A percentile compares a stretch with the other conserved stretches of the same genome.
These are phyloP conservation scores for Microchrysa polita DNA, from an alignment of 2,888 invertebrate species.

Conservation along the genomic window DNA sequence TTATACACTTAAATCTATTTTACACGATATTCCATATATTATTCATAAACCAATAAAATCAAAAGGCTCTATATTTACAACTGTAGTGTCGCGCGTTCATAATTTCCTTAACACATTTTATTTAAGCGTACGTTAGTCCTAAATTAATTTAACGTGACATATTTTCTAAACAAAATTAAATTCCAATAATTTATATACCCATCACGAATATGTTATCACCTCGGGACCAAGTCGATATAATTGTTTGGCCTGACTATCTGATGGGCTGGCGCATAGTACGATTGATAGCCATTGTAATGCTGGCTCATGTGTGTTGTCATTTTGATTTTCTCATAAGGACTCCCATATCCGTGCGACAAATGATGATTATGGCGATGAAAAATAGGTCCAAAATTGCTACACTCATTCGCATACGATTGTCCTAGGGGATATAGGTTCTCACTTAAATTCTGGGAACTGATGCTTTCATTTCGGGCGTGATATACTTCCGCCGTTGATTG, in stretches of 20 bases:
- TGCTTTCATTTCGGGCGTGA: slow-evolving; percentile 41
- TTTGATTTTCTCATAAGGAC: slow-evolving; percentile 64
- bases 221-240: slow-evolving; percentile 62
- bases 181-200: not conserved
- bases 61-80: too few species aligned
- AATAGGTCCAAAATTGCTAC: slow-evolving; percentile 63
- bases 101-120: too few species aligned
- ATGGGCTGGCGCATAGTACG: slow-evolving; percentile 49
- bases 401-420: slow-evolving; percentile 62
- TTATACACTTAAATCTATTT: too few species aligned
- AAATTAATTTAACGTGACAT: slow-evolving; percentile 10
- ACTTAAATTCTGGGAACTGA: slow-evolving; percentile 19
- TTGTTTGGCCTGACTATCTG: slow-evolving; percentile 48
- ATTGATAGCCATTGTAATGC: slow-evolving; percentile 61
- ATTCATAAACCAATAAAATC: too few species aligned
- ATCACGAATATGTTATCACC: slow-evolving; percentile 53
- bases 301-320: slow-evolving; percentile 54
- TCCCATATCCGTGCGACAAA: slow-evolving; percentile 57
- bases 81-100: too few species aligned
- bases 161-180: slow-evolving; percentile 11
- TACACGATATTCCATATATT: too few species aligned
- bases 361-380: slow-evolving; percentile 63
- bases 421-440: slow-evolving; percentile 54
- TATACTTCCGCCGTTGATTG: slow-evolving; percentile 40
- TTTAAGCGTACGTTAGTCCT: not conserved